Evolutionary conservation across 2,113 vertebrate species (phyloP).

Genomic region (Tupaia chinensis): DNA sequence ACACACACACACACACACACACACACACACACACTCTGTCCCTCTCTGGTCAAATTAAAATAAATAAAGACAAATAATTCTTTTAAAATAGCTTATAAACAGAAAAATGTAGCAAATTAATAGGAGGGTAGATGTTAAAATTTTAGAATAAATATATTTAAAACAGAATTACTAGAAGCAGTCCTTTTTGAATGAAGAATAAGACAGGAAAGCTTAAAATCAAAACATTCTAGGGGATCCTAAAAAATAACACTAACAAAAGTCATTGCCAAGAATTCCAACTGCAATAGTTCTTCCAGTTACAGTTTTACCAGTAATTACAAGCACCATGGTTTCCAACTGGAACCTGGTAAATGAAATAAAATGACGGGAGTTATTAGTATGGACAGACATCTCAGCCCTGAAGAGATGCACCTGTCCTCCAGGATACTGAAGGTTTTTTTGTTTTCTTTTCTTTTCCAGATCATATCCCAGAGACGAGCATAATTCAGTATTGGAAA

Average conservation of each 20-base stretch:
- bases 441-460: not conserved
- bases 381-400: not conserved
- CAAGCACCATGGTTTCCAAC: not conserved
- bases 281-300: not conserved
- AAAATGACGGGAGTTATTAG: not conserved
- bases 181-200: not conserved
- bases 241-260: not conserved
- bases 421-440: not conserved
- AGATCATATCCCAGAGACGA: not conserved
- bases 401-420: not conserved
- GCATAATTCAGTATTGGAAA: not conserved
- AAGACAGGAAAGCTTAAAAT: not conserved
- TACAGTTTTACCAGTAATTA: not conserved
- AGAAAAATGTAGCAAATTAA: not conserved
- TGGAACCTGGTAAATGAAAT: not conserved
- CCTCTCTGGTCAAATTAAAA: too few relatives aligned
- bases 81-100: not conserved
- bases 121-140: not conserved
- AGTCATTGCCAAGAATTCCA: not conserved
- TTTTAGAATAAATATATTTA: not conserved
- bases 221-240: not conserved
- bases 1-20: too few relatives aligned
- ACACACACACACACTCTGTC: too few relatives aligned
- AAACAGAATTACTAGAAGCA: not conserved
- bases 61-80: too few relatives aligned